These are phyloP conservation scores for Melanogrammus aeglefinus DNA, from an alignment of 2,797 vertebrate genomes.

Conservation along the genomic window DNA sequence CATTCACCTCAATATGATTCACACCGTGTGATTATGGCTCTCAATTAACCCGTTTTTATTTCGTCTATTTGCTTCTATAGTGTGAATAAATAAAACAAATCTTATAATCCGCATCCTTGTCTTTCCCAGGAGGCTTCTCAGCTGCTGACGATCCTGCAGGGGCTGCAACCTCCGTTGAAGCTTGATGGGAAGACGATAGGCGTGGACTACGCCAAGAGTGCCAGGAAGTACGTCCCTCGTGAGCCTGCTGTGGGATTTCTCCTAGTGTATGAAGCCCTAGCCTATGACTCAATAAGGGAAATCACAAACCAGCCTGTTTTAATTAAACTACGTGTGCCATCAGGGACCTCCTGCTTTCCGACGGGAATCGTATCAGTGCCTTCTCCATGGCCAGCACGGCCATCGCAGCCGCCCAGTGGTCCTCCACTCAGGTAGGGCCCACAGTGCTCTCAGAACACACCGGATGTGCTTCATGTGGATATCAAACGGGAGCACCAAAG, in stretches of 20 bases:
- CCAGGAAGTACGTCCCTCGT: slow-evolving; percentile 86
- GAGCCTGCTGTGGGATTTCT: background rate
- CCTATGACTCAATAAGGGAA: background rate
- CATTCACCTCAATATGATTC: background rate
- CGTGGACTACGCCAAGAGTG: slow-evolving; percentile 98
- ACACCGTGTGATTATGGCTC: background rate
- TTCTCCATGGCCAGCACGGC: slow-evolving; percentile 98
- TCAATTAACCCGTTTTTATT: background rate
- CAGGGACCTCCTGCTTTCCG: slow-evolving; percentile 92
- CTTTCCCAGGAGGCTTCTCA: slow-evolving; percentile 91
- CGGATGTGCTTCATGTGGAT: background rate
- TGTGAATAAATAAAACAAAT: background rate
- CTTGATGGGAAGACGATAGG: slow-evolving; percentile 98
- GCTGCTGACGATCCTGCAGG: slow-evolving; percentile 92
- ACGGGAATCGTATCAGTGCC: slow-evolving; percentile 94
- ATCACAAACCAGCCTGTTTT: background rate
- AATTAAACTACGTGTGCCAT: background rate
- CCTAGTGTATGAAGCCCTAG: background rate
- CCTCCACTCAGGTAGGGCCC: slow-evolving; percentile 87
- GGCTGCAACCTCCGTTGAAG: slow-evolving; percentile 93
- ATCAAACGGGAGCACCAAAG: background rate
- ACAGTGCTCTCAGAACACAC: background rate
- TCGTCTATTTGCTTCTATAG: background rate
- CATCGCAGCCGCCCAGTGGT: slow-evolving; percentile 99
- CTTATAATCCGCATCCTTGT: background rate